Conservation (phyloP, 1,140 invertebrate species). For the Euura lappo region DNA sequence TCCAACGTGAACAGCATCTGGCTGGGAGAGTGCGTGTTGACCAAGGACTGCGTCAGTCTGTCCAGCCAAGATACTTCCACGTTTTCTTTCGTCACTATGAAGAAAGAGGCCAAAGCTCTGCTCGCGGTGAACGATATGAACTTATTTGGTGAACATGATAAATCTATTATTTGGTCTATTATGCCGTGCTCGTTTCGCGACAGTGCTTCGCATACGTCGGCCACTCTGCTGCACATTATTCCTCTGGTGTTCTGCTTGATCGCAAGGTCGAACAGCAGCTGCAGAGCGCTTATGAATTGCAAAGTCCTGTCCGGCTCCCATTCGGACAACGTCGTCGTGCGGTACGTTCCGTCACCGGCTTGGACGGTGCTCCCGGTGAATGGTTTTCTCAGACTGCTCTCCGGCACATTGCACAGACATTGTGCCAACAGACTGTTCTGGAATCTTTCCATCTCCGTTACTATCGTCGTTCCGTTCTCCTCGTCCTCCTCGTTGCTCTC, state of each 20-base stretch:
- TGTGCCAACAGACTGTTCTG: constrained; percentile 72
- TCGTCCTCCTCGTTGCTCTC: constrained; percentile 59
- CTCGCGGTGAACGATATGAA: constrained; percentile 82
- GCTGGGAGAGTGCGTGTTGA: constrained; percentile 54
- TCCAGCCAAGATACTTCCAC: constrained; percentile 81
- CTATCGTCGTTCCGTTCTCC: constrained; percentile 61
- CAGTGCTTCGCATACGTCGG: constrained; percentile 79
- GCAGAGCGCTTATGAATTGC: constrained; percentile 81
- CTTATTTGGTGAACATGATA: constrained; percentile 77
- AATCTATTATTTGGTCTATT: constrained; percentile 81
- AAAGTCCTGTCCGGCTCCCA: constrained; percentile 76
- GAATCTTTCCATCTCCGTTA: constrained; percentile 60
- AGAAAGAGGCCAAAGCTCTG: constrained; percentile 79
- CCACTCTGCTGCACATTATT: constrained; percentile 78
- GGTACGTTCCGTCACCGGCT: constrained; percentile 57
- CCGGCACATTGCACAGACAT: constrained; percentile 79
- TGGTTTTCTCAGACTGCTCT: constrained; percentile 70
- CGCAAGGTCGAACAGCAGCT: constrained; percentile 83
- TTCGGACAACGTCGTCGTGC: constrained; percentile 66
- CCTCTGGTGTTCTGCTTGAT: constrained; percentile 82
- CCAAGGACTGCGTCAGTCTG: constrained; percentile 59
- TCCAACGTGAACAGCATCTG: constrained; percentile 82
- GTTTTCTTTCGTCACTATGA: constrained; percentile 82
- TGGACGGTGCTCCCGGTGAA: constrained; percentile 70
- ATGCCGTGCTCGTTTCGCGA: constrained; percentile 81